Base-by-base conservation (phyloP, 1,140 invertebrate genomes). In the Maniola jurtina region DNA sequence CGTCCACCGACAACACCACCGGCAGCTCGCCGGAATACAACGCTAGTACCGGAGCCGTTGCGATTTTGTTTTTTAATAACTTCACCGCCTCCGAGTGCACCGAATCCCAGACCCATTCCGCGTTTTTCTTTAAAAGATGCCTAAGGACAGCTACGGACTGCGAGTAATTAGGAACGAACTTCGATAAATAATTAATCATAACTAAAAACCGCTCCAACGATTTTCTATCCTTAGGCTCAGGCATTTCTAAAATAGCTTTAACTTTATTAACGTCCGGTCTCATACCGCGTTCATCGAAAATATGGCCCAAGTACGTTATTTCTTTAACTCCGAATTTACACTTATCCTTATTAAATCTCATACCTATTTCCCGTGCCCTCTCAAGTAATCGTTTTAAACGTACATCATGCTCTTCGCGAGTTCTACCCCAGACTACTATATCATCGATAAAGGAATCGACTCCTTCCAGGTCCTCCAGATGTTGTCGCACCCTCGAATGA, bases 391-490 rank as follows among this genome's bases (percentile, higher is more conserved):
- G 52, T 5, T 38, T 68, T 6, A 72, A 38, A 16, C 58, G 16
- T 8, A 38, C 38, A 56, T 68, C 63, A 16, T 61, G 50, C 14
- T 68, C 62, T 5, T 66, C 55, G 11, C 25, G 58, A 13, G 57
- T 68, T 11, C 36, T 40, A 56, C 60, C 66, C 61, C 54, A 70
- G 10, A 69, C 55, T 11, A 64, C 56, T 7, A 67, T 60, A 47
- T 74, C 75, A 35, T 75, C 75, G 5, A 69, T 57, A 34, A 69
- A 75, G 6, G 59, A 65, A 16, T 72, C 61, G 0, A 72, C 72
- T 8, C 72, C 69, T 10, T 68, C 52, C 14, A 48, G 13, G 13
- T 48, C 45, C 6, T 71, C 69, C 16, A 68, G 52, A 16, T 58
- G 36, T 47, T 72, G 58, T 15, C 62, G 35, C 34, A 72, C 47